Percentiles rank a stretch among this genome's conserved stretches.
These are phyloP conservation scores for Cataglyphis albicans DNA, from an alignment of 2,888 invertebrate genomes.

Conservation along the genomic window DNA sequence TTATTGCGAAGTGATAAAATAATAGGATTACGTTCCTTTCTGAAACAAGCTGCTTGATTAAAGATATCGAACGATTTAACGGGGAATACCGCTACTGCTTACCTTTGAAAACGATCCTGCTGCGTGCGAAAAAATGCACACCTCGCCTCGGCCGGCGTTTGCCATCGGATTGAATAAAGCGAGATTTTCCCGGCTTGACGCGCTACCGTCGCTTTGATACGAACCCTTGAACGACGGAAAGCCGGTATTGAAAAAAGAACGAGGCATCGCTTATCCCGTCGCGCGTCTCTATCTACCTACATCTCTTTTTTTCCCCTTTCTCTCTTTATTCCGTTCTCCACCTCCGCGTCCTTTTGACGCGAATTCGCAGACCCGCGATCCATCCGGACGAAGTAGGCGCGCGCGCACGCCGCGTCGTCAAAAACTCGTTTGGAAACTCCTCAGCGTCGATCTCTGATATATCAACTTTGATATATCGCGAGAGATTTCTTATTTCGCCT, in stretches of 20 bases:
- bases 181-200: conserved; percentile 36
- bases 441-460: conserved; percentile 46
- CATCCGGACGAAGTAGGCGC: conserved; percentile 3
- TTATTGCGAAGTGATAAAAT: not conserved
- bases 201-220: conserved; percentile 48
- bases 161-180: conserved; percentile 49
- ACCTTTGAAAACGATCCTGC: conserved; percentile 24
- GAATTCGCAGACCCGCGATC: not conserved
- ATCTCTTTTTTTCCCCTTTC: not conserved
- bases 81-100: not conserved
- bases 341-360: conserved; percentile 10
- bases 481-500: conserved; percentile 40
- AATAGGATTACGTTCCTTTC: not conserved
- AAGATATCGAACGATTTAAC: not conserved
- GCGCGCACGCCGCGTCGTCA: conserved; percentile 60
- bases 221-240: conserved; percentile 33
- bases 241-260: conserved; percentile 43
- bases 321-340: not conserved
- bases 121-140: conserved; percentile 35
- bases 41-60: conserved; percentile 14
- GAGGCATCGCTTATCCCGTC: conserved; percentile 30
- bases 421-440: conserved; percentile 67
- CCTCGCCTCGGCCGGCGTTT: conserved; percentile 34
- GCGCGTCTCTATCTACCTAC: conserved; percentile 1
- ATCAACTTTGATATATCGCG: conserved; percentile 23